Base-by-base conservation (phyloP, 1,140 invertebrate genomes). In the Bombus soroeensis region DNA sequence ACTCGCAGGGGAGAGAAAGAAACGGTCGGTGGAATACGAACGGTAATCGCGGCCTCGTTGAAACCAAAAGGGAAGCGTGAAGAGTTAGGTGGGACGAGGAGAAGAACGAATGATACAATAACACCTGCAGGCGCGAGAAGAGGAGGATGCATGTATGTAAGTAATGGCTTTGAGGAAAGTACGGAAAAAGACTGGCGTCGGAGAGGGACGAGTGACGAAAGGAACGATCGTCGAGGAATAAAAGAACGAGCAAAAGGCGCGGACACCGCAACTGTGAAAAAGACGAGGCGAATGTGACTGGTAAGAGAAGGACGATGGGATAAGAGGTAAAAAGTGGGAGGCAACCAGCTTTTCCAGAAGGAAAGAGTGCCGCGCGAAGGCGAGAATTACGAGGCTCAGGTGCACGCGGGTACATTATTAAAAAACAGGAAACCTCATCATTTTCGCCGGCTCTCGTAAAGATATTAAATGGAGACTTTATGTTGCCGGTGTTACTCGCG, bases 391-490 rank as follows among this genome's bases (percentile, higher is more conserved):
- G 93, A 93, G 93, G 92, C 91, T 94, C 93, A 94, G 94, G 94
- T 94, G 94, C 86, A 86, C 92, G 86, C 86, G 90, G 91, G 91
- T 93, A 93, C 92, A 94, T 94, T 94, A 94, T 94, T 94, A 94
- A 94, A 90, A 94, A 94, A 94, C 94, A 93, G 92, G 91, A 93
- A 94, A 94, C 92, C 93, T 94, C 94, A 94, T 95, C 93, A 94
- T 94, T 95, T 94, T 95, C 90, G 85, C 85, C 89, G 89, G 83
- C 77, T 86, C 92, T 92, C 93, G 91, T 94, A 93, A 93, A 94
- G 92, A 94, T 95, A 94, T 95, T 94, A 94, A 94, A 94, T 92
- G 93, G 93, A 93, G 93, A 94, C 93, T 93, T 95, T 95, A 94
- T 93, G 92, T 93, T 92, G 92, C 91, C 89, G 84, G 87, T 73